A percentile compares a stretch with the other conserved stretches of the same genome.
Evolutionary conservation across 2,797 vertebrate genomes (phyloP).

Genomic region (Cetoscarus ocellatus): DNA sequence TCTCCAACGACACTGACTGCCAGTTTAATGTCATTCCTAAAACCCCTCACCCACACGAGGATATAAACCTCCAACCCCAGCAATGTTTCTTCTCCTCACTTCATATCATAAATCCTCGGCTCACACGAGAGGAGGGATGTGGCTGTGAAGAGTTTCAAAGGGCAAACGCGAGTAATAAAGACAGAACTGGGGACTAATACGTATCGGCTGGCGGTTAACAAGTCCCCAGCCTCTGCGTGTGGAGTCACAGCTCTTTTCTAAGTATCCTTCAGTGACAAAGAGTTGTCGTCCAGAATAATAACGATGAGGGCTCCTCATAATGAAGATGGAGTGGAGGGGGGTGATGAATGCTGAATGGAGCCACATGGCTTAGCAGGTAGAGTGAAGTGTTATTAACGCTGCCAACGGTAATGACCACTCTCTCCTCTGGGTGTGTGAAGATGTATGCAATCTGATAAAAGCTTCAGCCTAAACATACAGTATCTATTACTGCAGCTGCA

Average conservation of each 20-base stretch:
- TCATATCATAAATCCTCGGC: constrained; percentile 21
- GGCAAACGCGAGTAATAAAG: constrained; percentile 48
- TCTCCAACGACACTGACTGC: not conserved
- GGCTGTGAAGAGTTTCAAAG: constrained; percentile 21
- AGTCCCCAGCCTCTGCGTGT: constrained; percentile 27
- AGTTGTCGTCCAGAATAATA: constrained; percentile 20
- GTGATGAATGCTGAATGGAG: constrained; percentile 36
- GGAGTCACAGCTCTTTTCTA: not conserved
- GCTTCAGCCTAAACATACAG: not conserved
- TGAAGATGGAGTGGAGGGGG: constrained; percentile 32
- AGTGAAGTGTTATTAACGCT: constrained; percentile 26
- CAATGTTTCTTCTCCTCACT: not conserved
- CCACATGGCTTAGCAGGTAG: not conserved
- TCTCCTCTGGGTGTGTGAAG: not conserved
- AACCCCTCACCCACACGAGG: not conserved
- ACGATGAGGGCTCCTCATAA: constrained; percentile 11
- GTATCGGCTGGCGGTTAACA: constrained; percentile 45
- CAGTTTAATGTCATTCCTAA: not conserved
- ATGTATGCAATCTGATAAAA: constrained; percentile 30
- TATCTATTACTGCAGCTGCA: constrained; percentile 14
- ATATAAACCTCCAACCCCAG: constrained; percentile 10
- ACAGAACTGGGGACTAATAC: constrained; percentile 45
- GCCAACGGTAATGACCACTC: constrained; percentile 1
- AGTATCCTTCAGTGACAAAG: constrained; percentile 22
- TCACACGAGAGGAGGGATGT: constrained; percentile 4